Percentiles rank a stretch among this genome's conserved stretches.
Evolutionary conservation across 1,140 invertebrate genomes (phyloP).

Genomic region (Magallana gigas): DNA sequence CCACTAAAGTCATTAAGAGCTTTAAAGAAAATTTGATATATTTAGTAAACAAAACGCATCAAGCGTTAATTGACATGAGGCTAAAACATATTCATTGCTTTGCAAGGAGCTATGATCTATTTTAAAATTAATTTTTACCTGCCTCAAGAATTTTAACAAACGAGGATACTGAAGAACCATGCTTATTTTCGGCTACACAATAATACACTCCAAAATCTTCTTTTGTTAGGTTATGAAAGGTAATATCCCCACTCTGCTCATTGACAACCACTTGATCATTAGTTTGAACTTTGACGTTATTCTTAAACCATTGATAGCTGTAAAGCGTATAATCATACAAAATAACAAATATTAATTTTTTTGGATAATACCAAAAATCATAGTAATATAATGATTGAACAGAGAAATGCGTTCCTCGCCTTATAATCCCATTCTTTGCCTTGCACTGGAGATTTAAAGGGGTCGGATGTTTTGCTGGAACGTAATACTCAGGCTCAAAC

Average conservation of each 20-base stretch:
- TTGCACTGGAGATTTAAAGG: not conserved
- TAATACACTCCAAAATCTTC: not conserved
- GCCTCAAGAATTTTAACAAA: not conserved
- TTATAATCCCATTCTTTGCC: not conserved
- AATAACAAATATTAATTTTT: not conserved
- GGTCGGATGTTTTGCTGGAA: not conserved
- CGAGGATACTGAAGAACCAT: not conserved
- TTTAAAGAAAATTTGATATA: not conserved
- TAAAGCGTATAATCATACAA: not conserved
- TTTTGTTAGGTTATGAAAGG: not conserved
- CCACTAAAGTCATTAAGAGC: not conserved
- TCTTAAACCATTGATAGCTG: not conserved
- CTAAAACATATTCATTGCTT: too few relatives aligned
- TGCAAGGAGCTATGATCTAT: too few relatives aligned
- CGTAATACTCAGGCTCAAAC: not conserved
- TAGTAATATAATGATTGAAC: too few relatives aligned
- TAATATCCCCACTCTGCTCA: not conserved
- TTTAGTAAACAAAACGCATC: not conserved
- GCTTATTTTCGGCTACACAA: not conserved
- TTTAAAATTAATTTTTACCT: not conserved
- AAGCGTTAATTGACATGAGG: too few relatives aligned
- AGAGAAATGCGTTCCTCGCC: not conserved
- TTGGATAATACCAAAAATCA: not conserved
- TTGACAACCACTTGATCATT: not conserved
- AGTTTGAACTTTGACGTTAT: not conserved